Conservation (phyloP, 1,140 invertebrate genomes). For the Stegodyphus mimosarum region DNA sequence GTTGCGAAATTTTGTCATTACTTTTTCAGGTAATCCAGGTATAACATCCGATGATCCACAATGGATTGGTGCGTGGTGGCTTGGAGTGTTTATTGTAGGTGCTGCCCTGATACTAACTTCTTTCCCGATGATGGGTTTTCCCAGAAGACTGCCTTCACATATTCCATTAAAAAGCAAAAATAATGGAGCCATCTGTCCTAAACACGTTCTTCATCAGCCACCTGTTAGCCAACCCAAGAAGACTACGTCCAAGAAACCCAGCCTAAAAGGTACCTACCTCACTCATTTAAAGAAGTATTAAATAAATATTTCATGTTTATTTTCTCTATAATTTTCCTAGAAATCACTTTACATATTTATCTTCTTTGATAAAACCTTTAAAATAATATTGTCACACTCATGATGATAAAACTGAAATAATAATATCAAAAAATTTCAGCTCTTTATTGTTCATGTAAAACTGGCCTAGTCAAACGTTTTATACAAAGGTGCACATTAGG, state of each 20-base stretch:
- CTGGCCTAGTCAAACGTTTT: too few species aligned
- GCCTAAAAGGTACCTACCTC: conserved; percentile 47
- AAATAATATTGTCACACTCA: too few species aligned
- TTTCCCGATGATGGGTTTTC: conserved; percentile 90
- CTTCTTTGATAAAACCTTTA: too few species aligned
- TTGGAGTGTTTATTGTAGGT: conserved; percentile 84
- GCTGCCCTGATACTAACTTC: conserved; percentile 82
- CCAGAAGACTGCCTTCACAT: conserved; percentile 73
- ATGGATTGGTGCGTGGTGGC: conserved; percentile 92
- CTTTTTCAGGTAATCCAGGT: conserved; percentile 7
- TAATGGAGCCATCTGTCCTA: conserved; percentile 30
- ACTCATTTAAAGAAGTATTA: too few species aligned
- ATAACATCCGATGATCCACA: conserved; percentile 80
- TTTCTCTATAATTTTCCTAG: too few species aligned
- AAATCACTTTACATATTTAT: too few species aligned
- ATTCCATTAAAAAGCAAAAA: neutral
- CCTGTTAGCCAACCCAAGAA: conserved; percentile 19
- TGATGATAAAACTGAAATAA: too few species aligned
- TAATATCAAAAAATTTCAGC: too few species aligned
- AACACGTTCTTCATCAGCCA: conserved; percentile 23
- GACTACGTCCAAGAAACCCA: conserved; percentile 31
- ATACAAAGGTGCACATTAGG: too few species aligned
- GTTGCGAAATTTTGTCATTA: too few species aligned
- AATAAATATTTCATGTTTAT: too few species aligned
- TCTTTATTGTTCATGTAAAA: too few species aligned